A percentile compares a stretch with the other conserved stretches of the same genome.
These are phyloP conservation scores for Oncorhynchus kisutch DNA, from an alignment of 2,113 vertebrate species.

Conservation along the genomic window DNA sequence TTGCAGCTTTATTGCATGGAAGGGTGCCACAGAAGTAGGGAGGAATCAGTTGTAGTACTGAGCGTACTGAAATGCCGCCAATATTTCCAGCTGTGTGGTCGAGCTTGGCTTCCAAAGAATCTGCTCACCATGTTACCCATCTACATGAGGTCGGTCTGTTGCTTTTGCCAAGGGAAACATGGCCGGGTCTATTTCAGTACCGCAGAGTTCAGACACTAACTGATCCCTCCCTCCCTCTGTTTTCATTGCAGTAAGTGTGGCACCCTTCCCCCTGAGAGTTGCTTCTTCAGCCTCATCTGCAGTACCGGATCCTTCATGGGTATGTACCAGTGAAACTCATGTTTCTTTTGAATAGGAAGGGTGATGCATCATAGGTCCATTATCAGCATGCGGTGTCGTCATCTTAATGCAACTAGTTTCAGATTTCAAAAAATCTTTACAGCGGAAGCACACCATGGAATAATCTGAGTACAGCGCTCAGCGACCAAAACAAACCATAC, in stretches of 20 bases:
- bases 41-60: neutral
- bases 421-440: too few relatives aligned
- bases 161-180: neutral
- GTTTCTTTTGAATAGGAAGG: neutral
- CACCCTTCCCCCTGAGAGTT: constrained; percentile 85
- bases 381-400: too few relatives aligned
- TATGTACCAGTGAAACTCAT: constrained; percentile 60
- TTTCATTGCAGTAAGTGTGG: constrained; percentile 80
- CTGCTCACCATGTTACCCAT: neutral
- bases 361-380: neutral
- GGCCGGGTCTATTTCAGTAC: neutral
- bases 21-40: constrained; percentile 72
- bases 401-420: too few relatives aligned
- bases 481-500: too few relatives aligned
- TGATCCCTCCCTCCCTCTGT: constrained; percentile 9
- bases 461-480: too few relatives aligned
- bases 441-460: too few relatives aligned
- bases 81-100: neutral
- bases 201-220: neutral
- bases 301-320: constrained; percentile 87
- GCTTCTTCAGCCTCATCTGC: constrained; percentile 90
- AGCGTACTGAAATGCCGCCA: too few relatives aligned
- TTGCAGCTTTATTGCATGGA: constrained; percentile 68
- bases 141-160: neutral
- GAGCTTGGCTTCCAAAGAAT: neutral